These are phyloP conservation scores for Temnothorax nylanderi DNA, from an alignment of 1,140 invertebrate genomes.

Conservation along the genomic window DNA sequence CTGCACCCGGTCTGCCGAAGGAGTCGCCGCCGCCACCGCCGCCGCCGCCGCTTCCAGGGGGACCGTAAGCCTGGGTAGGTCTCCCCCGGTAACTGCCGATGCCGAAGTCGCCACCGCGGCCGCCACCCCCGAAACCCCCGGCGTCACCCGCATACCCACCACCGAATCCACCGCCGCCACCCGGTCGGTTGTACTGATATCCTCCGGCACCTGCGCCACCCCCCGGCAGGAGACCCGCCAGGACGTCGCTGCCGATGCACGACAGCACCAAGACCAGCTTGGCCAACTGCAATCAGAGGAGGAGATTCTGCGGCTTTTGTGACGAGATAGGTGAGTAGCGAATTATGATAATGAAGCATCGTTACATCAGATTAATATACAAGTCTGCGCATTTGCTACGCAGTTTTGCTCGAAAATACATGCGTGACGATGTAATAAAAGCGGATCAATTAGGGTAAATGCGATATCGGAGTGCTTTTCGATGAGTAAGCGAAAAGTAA, in stretches of 20 bases:
- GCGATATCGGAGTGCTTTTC: background rate
- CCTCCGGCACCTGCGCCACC: slow-evolving; percentile 73
- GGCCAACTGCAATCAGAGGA: slow-evolving; percentile 73
- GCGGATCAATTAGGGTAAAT: background rate
- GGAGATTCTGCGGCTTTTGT: background rate
- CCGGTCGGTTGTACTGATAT: slow-evolving; percentile 81
- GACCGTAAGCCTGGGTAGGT: slow-evolving; percentile 47
- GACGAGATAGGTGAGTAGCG: background rate
- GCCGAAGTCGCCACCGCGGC: slow-evolving; percentile 39
- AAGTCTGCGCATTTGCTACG: background rate
- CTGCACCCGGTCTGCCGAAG: slow-evolving; percentile 51
- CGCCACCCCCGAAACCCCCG: slow-evolving; percentile 5
- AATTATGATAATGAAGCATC: slow-evolving; percentile 5
- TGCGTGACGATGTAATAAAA: background rate
- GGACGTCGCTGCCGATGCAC: slow-evolving; percentile 73
- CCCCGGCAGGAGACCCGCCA: slow-evolving; percentile 78
- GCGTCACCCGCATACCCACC: slow-evolving; percentile 27
- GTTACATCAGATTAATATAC: background rate
- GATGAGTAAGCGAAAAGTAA: background rate
- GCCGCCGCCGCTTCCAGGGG: slow-evolving; percentile 61
- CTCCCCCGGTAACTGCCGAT: slow-evolving; percentile 46
- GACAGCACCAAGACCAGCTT: slow-evolving; percentile 74
- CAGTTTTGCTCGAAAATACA: background rate
- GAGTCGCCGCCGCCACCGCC: slow-evolving; percentile 9
- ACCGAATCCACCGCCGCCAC: slow-evolving; percentile 51